Percentiles rank a stretch among this genome's conserved stretches.
phyloP scores from a whole-genome alignment of 2,888 invertebrate species.

The Epinotia ramella region DNA sequence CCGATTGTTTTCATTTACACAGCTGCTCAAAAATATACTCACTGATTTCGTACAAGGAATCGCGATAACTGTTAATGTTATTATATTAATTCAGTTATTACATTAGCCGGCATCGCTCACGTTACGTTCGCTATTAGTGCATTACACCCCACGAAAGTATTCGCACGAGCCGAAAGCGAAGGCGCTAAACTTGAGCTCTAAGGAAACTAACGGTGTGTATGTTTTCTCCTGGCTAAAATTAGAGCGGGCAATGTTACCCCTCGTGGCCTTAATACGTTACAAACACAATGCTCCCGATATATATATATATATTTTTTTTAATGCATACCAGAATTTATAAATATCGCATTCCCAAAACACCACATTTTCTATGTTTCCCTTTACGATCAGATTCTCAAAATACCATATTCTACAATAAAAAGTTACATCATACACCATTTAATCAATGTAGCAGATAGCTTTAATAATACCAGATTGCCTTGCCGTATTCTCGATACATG shows the following conservation, averaged over 20 bases:
- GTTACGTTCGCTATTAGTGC: conserved; percentile 6
- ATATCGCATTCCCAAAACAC: too few relatives aligned
- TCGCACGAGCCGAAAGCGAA: background rate
- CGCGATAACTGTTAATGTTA: conserved; percentile 31
- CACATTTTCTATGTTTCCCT: too few relatives aligned
- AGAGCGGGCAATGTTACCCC: background rate
- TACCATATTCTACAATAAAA: too few relatives aligned
- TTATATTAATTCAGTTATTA: conserved; percentile 26
- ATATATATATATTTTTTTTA: too few relatives aligned
- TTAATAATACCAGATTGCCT: too few relatives aligned
- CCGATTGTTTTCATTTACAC: conserved; percentile 39
- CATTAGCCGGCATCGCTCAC: background rate
- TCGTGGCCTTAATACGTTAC: too few relatives aligned
- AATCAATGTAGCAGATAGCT: too few relatives aligned
- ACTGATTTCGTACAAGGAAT: conserved; percentile 21
- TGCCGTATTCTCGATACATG: too few relatives aligned
- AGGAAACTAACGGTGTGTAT: background rate
- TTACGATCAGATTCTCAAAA: too few relatives aligned
- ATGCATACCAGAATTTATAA: too few relatives aligned
- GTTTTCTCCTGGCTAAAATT: background rate
- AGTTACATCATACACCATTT: too few relatives aligned
- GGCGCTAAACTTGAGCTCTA: background rate
- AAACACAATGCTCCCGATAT: too few relatives aligned
- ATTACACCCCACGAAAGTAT: background rate
- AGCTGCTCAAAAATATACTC: conserved; percentile 22